Evolutionary conservation across 1,140 invertebrate genomes (phyloP), one percentile per base, ranked within the genome.

Genomic region (Brachionus paranguensis): DNA sequence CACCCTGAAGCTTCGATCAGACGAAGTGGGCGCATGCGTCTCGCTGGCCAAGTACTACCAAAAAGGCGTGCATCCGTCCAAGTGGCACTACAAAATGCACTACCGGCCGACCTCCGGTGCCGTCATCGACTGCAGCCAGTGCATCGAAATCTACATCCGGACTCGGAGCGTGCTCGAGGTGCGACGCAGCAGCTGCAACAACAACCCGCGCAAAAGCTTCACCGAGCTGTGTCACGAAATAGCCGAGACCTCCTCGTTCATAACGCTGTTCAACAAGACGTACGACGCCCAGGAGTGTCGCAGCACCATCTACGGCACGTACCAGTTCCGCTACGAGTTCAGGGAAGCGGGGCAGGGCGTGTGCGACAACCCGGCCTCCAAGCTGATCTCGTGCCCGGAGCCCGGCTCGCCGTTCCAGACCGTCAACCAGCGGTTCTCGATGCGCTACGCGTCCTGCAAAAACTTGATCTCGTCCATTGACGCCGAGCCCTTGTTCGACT

Each of bases 71-170:
- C 78, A 81, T 27, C 78, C 78, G 8, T 81, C 78, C 10, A 81
- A 81, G 55, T 81, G 78, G 78, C 78, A 81, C 37, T 81, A 81
- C 41, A 81, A 81, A 65, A 81, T 81, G 78, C 78, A 81, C 43
- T 81, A 81, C 64, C n/a, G 78, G 3, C 78, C 78, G 5, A 81
- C 78, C 11, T 81, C 78, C 0, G 78, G 78, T 17, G 78, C 78
- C 12, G 78, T 81, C 43, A 81, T 64, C 5, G 78, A 81, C 29
- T 83, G 81, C 53, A 68, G 60, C 53, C 81, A 83, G 37, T 83
- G 79, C 45, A 68, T 83, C 12, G 55, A 83, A 41, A 70, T 83
- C 43, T 83, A 83, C 29, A 83, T 53, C 17, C 33, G 79, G 6
- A 83, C 79, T 10, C 60, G 64, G 0, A 83, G 60, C 29, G 60